These are phyloP conservation scores for Dascyllus trimaculatus DNA, from an alignment of 2,113 vertebrate genomes.

Conservation along the genomic window DNA sequence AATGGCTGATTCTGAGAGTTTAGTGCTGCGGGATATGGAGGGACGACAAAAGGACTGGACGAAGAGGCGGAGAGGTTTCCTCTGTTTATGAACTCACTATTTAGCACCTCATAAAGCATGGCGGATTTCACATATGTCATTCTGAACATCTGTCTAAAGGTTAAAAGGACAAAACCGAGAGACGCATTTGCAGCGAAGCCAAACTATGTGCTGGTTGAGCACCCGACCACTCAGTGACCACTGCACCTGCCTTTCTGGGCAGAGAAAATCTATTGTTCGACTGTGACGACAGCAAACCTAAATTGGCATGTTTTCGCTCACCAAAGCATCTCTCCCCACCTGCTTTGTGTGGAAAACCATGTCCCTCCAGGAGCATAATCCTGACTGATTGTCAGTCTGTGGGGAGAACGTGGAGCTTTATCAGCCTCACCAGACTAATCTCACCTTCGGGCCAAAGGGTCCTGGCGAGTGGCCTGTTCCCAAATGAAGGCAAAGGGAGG, in stretches of 20 bases:
- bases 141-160: conserved; percentile 41
- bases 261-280: conserved; percentile 26
- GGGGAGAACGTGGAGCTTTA: conserved; percentile 65
- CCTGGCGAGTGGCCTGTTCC: conserved; percentile 48
- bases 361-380: conserved; percentile 51
- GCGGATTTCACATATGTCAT: conserved; percentile 41
- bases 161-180: not conserved
- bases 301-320: conserved; percentile 27
- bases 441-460: conserved; percentile 63
- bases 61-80: conserved; percentile 4
- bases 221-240: not conserved
- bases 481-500: conserved; percentile 53
- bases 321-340: conserved; percentile 41
- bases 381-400: conserved; percentile 54
- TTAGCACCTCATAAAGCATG: conserved; percentile 59
- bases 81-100: conserved; percentile 50
- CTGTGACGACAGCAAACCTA: conserved; percentile 1
- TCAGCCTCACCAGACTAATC: conserved; percentile 73
- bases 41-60: conserved; percentile 23
- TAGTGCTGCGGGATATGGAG: conserved; percentile 3
- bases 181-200: conserved; percentile 9
- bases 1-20: not conserved
- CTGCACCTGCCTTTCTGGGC: conserved; percentile 38
- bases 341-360: conserved; percentile 52
- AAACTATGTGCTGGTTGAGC: conserved; percentile 12